Base-by-base conservation (phyloP, 2,113 vertebrate genomes). In the Triplophysa tibetana region DNA sequence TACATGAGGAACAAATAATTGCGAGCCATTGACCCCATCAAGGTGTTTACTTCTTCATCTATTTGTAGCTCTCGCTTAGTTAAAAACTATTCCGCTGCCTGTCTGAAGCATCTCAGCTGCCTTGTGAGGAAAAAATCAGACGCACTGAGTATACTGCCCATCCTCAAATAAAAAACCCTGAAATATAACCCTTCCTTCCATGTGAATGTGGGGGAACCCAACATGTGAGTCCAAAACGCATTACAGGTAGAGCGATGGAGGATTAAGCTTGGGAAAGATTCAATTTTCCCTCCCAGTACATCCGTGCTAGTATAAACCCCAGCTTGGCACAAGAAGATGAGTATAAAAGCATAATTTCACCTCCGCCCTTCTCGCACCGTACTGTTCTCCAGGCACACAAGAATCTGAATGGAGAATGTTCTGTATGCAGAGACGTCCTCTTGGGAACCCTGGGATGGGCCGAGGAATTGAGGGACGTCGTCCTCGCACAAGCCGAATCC, bases 191-290 rank as follows among this genome's bases (percentile, higher is more conserved):
- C 19, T 58, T 67, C 76, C 64, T 56, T 73, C 61, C 48, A n/a
- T 33, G 77, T 38, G 23, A 54, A 24, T 60, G 69, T 67, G 62
- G 11, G 21, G 45, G 45, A 62, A 61, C 58, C 19, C 14, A 76
- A 75, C 41, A 33, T 63, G 29, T 61, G 72, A 76, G 56, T 60
- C 21, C 48, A 75, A 76, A 65, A 68, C 14, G 43, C 77, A 75
- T 68, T 69, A 76, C 66, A 80, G 77, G 77, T 54, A 61, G 52
- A 69, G 75, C 33, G 52, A 58, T 12, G 14, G 29, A 75, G 69
- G 72, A 77, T 76, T 76, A 62, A 80, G 41, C 45, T 19, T 67
- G 77, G 63, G 66, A 80, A 74, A 63, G 67, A 80, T 79, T 83
- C 77, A 79, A 70, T 69, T 75, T 61, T 79, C 29, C 21, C 72